Base-by-base conservation (phyloP, 2,888 invertebrate species). In the Blera fallax region DNA sequence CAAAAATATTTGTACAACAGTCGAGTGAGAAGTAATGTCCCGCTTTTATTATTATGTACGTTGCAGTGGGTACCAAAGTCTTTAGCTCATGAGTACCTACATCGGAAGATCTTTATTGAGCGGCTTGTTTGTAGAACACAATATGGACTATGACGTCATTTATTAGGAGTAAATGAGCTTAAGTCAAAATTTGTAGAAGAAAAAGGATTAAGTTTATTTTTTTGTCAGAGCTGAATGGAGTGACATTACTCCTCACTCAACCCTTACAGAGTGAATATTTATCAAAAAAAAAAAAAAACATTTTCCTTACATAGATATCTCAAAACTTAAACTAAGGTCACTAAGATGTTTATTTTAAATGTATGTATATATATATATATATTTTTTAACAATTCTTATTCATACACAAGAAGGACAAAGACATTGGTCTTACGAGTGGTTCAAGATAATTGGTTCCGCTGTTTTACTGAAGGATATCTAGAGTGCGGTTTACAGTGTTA, bases 241-340 rank as follows among this genome's bases (percentile, higher is more conserved):
- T n/a, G 3, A 40, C 32, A 21, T 48, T 21, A 18, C 64, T 48
- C 34, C n/a, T 34, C 16, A 11, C 27, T 62, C 4, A 29, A 11
- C 1, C 11, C 29, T 11, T 10, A 62, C 4, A n/a, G n/a, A n/a
- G n/a, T n/a, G n/a, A n/a, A n/a, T n/a, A n/a, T n/a, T n/a, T n/a
- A n/a, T n/a, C n/a, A n/a, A n/a, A n/a, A n/a, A n/a, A n/a, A n/a
- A n/a, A n/a, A n/a, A n/a, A n/a, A n/a, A n/a, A n/a, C n/a, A n/a
- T n/a, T n/a, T n/a, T n/a, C 11, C 29, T 11, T 10, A 62, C 4
- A 11, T 6, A 32, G n/a, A 43, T 69, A 69, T 54, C 27, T 37
- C 40, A 54, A 54, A 69, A 43, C 52, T 67, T 52, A 67, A n/a
- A 52, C 37, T 52, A 54, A 69, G 29, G 69, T 43, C 69, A 40